Percentiles rank a stretch among this genome's conserved stretches.
These are phyloP conservation scores for Trilocha varians DNA, from an alignment of 2,888 invertebrate species.

Conservation along the genomic window DNA sequence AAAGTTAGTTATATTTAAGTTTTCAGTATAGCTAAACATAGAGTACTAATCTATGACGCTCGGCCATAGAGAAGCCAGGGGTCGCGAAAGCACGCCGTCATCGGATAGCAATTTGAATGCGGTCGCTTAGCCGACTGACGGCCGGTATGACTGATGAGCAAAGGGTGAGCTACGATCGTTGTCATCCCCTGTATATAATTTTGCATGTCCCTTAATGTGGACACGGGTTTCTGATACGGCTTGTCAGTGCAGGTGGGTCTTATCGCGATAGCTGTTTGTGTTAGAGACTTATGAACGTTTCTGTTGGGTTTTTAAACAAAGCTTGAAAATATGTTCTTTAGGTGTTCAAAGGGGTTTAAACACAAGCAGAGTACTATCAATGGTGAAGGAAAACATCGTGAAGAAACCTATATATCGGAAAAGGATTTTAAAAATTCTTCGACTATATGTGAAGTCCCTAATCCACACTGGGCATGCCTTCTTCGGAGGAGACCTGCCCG, in stretches of 20 bases:
- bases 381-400: too few species aligned
- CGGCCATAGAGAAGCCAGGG: slow-evolving; percentile 56
- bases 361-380: too few species aligned
- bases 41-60: slow-evolving; percentile 7
- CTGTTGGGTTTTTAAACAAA: too few species aligned
- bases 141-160: slow-evolving; percentile 67
- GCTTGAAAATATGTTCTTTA: too few species aligned
- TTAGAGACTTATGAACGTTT: too few species aligned
- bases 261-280: slow-evolving; percentile 7
- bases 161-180: slow-evolving; percentile 64
- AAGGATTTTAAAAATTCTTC: too few species aligned
- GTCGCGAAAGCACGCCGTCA: slow-evolving; percentile 69
- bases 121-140: slow-evolving; percentile 68
- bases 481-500: too few species aligned
- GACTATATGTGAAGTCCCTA: too few species aligned
- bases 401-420: too few species aligned
- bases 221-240: slow-evolving; percentile 36
- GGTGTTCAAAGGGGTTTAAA: too few species aligned
- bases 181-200: slow-evolving; percentile 58
- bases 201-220: slow-evolving; percentile 50
- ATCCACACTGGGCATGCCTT: too few species aligned
- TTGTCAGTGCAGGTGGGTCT: slow-evolving; percentile 12
- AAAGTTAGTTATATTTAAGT: neutral
- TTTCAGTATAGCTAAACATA: neutral
- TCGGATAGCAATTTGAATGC: slow-evolving; percentile 70